A percentile compares a stretch with the other conserved stretches of the same genome.
Evolutionary conservation across 2,888 invertebrate species (phyloP).

Genomic region (Marasmarcha lunaedactyla): DNA sequence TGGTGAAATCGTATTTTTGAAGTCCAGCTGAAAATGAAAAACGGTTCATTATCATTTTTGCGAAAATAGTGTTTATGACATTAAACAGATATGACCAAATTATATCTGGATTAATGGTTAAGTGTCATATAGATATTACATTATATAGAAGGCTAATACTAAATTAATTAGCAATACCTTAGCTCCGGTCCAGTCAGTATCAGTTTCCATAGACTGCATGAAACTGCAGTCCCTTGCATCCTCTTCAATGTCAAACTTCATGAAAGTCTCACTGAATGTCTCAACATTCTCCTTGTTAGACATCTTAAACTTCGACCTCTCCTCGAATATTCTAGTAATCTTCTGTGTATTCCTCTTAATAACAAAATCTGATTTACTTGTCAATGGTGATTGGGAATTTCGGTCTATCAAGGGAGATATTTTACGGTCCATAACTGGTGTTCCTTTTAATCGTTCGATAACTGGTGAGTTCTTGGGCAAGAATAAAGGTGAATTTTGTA

Average conservation of each 20-base stretch:
- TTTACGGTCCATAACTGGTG: slow-evolving; percentile 6
- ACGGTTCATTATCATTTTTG: too few species aligned
- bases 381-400: slow-evolving; percentile 19
- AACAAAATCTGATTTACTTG: slow-evolving; percentile 3
- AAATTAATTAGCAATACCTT: too few species aligned
- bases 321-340: slow-evolving; percentile 44
- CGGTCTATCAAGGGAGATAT: slow-evolving; percentile 23
- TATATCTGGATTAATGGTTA: too few species aligned
- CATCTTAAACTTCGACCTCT: slow-evolving; percentile 41
- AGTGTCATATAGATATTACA: too few species aligned
- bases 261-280: slow-evolving; percentile 26
- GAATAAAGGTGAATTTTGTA: slow-evolving; percentile 22
- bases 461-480: slow-evolving; percentile 27
- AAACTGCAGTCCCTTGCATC: slow-evolving; percentile 44
- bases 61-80: too few species aligned
- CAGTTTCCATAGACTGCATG: slow-evolving; percentile 5
- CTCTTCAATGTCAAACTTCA: slow-evolving; percentile 46
- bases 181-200: slow-evolving; percentile 31
- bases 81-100: too few species aligned
- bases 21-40: slow-evolving; percentile 39
- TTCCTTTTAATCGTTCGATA: slow-evolving; percentile 29
- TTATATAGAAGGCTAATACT: too few species aligned
- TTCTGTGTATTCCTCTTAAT: slow-evolving; percentile 27
- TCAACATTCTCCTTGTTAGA: slow-evolving; percentile 44
- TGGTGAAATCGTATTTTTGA: slow-evolving; percentile 35